phyloP scores from a whole-genome alignment of 2,888 invertebrate species.

The Salticus scenicus region DNA sequence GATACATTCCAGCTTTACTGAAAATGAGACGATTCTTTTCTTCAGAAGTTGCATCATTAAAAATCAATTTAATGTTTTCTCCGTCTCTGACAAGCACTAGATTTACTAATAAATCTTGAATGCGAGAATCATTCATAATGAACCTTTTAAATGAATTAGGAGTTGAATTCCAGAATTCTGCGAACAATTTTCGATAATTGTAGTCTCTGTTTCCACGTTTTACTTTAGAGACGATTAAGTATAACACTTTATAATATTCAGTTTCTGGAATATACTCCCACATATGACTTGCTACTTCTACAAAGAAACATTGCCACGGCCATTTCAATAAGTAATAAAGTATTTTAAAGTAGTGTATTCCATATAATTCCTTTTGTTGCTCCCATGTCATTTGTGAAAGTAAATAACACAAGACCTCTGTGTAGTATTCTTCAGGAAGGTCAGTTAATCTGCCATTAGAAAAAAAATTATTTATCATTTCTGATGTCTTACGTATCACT shows the following conservation, averaged over 20 bases:
- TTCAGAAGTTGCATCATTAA: conserved; percentile 39
- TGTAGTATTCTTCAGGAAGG: background rate
- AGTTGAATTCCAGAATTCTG: conserved; percentile 48
- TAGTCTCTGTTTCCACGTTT: conserved; percentile 39
- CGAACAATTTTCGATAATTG: conserved; percentile 54
- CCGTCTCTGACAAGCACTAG: conserved; percentile 29
- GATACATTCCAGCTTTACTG: conserved; percentile 18
- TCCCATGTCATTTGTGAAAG: conserved; percentile 52
- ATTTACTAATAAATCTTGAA: conserved; percentile 25
- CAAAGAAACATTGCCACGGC: conserved; percentile 54
- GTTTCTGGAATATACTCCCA: conserved; percentile 27
- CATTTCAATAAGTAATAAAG: conserved; percentile 42
- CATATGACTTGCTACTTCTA: conserved; percentile 30
- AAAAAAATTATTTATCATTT: too few species aligned
- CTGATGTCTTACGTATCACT: too few species aligned
- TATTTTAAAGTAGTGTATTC: conserved; percentile 27
- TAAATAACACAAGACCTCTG: conserved; percentile 58
- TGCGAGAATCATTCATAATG: conserved; percentile 21
- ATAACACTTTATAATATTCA: conserved; percentile 35
- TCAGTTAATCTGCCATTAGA: conserved; percentile 38
- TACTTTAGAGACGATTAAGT: conserved; percentile 20
- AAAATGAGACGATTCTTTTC: conserved; percentile 43
- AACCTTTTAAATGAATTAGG: conserved; percentile 39
- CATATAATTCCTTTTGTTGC: conserved; percentile 47
- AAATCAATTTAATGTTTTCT: conserved; percentile 31